These are phyloP conservation scores for Datnioides undecimradiatus DNA, from an alignment of 2,113 vertebrate species.

Conservation along the genomic window DNA sequence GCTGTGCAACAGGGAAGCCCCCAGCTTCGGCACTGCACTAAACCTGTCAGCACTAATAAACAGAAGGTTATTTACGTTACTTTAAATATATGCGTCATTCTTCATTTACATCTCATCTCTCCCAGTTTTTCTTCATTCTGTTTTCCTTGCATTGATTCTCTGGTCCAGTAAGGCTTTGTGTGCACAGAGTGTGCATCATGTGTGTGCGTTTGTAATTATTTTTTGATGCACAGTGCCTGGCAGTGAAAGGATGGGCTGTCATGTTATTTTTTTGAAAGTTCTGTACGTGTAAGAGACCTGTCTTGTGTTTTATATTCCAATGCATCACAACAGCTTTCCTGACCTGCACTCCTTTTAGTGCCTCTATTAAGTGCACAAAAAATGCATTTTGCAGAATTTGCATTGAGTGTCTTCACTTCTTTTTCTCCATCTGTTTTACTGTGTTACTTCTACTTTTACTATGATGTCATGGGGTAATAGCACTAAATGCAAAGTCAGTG, in stretches of 20 bases:
- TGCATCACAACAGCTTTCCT: not conserved
- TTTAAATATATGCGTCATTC: not conserved
- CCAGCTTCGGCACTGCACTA: not conserved
- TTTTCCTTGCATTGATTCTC: not conserved
- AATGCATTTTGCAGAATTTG: not conserved
- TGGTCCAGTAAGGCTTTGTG: not conserved
- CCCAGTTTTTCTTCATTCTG: not conserved
- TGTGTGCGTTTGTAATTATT: not conserved
- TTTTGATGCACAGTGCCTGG: not conserved
- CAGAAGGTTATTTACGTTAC: not conserved
- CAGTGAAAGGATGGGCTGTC: not conserved
- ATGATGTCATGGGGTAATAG: not conserved
- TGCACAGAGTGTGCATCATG: not conserved
- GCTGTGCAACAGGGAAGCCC: conserved; percentile 9
- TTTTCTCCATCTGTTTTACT: not conserved
- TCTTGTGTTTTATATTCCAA: not conserved
- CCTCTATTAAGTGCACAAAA: not conserved
- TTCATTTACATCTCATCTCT: not conserved
- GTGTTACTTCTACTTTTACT: not conserved
- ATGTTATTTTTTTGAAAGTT: not conserved
- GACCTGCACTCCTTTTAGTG: not conserved
- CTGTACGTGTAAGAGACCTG: not conserved
- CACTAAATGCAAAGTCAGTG: too few species aligned
- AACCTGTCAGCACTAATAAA: conserved; percentile 44
- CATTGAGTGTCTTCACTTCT: not conserved